Percentiles rank a stretch among this genome's conserved stretches.
Evolutionary conservation across 2,113 vertebrate species (phyloP).

Genomic region (Semicossyphus pulcher): DNA sequence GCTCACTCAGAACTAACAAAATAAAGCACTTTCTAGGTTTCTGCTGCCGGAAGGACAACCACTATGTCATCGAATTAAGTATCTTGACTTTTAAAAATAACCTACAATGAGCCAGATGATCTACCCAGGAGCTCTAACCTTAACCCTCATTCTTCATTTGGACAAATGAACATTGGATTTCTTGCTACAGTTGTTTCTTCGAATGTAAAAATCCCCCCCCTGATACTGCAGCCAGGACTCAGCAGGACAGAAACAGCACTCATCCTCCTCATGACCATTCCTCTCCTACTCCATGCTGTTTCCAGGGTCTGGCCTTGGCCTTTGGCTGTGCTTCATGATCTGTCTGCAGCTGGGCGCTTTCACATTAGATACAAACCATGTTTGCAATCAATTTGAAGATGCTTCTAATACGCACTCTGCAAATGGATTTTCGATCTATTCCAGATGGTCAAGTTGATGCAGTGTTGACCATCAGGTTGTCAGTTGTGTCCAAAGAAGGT

Average conservation of each 20-base stretch:
- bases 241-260: conserved; percentile 65
- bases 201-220: conserved; percentile 22
- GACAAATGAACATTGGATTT: conserved; percentile 38
- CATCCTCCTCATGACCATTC: conserved; percentile 66
- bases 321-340: conserved; percentile 59
- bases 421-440: not conserved
- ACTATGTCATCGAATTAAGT: not conserved
- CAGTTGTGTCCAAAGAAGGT: not conserved
- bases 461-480: not conserved
- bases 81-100: conserved; percentile 4
- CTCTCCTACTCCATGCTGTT: conserved; percentile 53
- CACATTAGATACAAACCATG: conserved; percentile 26
- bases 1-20: conserved; percentile 3
- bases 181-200: conserved; percentile 34
- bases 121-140: conserved; percentile 15
- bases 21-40: conserved; percentile 12
- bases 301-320: conserved; percentile 59
- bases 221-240: conserved; percentile 49
- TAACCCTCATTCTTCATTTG: conserved; percentile 26
- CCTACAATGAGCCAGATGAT: conserved; percentile 1
- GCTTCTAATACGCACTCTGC: not conserved
- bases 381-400: conserved; percentile 16
- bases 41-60: not conserved
- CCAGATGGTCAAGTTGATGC: not conserved
- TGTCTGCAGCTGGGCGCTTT: conserved; percentile 67